Evolutionary conservation across 1,140 invertebrate species (phyloP).

Genomic region (Drosophila tristis): DNA sequence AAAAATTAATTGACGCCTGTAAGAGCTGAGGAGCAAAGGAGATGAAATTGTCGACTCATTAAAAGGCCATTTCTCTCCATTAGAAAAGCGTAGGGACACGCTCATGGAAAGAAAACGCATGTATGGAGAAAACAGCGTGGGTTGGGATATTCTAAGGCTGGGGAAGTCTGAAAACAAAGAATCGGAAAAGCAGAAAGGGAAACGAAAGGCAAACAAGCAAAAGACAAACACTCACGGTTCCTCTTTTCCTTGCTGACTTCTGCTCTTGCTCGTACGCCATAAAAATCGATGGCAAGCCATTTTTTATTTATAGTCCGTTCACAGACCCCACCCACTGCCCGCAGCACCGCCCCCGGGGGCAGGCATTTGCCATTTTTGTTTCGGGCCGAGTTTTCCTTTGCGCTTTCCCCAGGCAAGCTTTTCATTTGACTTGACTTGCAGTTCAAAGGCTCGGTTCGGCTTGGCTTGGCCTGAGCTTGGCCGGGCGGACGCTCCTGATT

Average conservation of each 20-base stretch:
- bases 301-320: slow-evolving; percentile 76
- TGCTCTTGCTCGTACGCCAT: slow-evolving; percentile 20
- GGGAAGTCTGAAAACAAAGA: slow-evolving; percentile 24
- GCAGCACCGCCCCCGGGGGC: slow-evolving; percentile 5
- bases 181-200: slow-evolving; percentile 44
- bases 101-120: slow-evolving; percentile 6
- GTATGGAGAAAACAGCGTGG: not conserved
- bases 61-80: slow-evolving; percentile 77
- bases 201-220: slow-evolving; percentile 60
- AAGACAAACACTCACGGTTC: slow-evolving; percentile 73
- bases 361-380: slow-evolving; percentile 27
- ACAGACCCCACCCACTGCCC: slow-evolving; percentile 12
- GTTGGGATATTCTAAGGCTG: not conserved
- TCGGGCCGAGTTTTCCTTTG: slow-evolving; percentile 48
- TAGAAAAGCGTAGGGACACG: slow-evolving; percentile 30
- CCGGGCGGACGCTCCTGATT: slow-evolving; percentile 20
- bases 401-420: slow-evolving; percentile 46
- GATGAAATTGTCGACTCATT: slow-evolving; percentile 77
- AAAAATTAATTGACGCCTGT: slow-evolving; percentile 41
- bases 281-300: slow-evolving; percentile 69
- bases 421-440: slow-evolving; percentile 80
- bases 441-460: slow-evolving; percentile 61
- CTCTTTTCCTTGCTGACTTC: slow-evolving; percentile 31
- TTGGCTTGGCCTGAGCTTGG: no score
- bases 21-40: slow-evolving; percentile 30